These are phyloP conservation scores for Globodera rostochiensis DNA, from an alignment of 1,140 invertebrate genomes.

Conservation along the genomic window DNA sequence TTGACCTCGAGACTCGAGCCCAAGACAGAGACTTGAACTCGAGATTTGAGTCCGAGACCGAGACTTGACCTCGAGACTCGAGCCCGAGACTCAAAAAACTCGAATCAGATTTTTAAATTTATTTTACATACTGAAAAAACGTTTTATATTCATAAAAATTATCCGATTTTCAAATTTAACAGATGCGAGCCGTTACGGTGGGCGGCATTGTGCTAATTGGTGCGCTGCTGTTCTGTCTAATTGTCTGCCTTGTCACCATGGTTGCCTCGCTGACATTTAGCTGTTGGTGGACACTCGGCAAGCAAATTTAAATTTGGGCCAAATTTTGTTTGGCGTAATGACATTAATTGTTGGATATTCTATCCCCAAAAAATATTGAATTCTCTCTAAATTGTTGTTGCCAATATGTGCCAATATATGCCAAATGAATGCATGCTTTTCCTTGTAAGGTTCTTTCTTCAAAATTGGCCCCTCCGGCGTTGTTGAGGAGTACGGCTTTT, in stretches of 20 bases:
- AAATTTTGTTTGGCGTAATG: no score
- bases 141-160: no score
- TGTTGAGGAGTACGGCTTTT: background rate
- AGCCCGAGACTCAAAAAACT: no score
- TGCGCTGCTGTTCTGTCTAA: conserved; percentile 18
- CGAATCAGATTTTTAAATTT: no score
- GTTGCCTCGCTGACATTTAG: conserved; percentile 35
- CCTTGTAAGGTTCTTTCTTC: background rate
- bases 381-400: background rate
- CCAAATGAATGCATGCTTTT: background rate
- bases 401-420: no score
- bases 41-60: no score
- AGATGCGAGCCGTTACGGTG: background rate
- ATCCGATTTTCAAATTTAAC: background rate
- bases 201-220: conserved; percentile 18
- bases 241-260: conserved; percentile 35
- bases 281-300: conserved; percentile 40
- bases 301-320: background rate
- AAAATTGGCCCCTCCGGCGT: background rate
- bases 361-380: background rate
- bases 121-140: no score
- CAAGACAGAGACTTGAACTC: no score
- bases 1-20: no score
- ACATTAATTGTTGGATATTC: background rate
- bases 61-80: no score